These are phyloP conservation scores for Rhogogaster chlorosoma DNA, from an alignment of 2,888 invertebrate species.

Conservation along the genomic window DNA sequence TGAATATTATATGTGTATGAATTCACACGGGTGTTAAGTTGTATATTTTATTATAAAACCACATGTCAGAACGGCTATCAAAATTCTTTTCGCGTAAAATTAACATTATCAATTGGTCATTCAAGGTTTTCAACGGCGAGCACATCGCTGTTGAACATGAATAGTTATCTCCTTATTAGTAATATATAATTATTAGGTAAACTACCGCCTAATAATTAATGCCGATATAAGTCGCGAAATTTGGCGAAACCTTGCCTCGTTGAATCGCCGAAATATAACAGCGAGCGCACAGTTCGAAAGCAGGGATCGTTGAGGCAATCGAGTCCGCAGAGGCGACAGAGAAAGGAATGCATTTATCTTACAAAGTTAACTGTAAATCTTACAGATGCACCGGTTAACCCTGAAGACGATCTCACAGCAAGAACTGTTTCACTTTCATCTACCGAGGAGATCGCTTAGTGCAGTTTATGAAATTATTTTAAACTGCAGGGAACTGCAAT, in stretches of 20 bases:
- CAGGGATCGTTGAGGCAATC: background rate
- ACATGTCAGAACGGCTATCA: background rate
- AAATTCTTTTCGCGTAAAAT: background rate
- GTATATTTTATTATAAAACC: conserved; percentile 3
- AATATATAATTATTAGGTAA: background rate
- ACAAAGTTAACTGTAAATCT: background rate
- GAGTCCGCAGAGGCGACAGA: conserved; percentile 8
- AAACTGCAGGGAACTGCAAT: background rate
- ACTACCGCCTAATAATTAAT: background rate
- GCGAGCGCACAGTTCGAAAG: background rate
- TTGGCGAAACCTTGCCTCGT: background rate
- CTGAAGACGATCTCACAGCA: conserved; percentile 20
- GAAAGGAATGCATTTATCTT: conserved; percentile 17
- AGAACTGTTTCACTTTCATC: conserved; percentile 39
- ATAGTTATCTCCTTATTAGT: background rate
- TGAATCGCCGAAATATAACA: background rate
- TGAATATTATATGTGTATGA: background rate
- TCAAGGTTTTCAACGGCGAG: background rate
- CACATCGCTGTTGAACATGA: background rate
- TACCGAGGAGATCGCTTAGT: background rate
- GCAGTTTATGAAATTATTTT: background rate
- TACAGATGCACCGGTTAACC: conserved; percentile 26
- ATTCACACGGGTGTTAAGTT: background rate
- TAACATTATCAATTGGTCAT: conserved; percentile 24
- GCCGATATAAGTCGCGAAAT: conserved; percentile 2